Evolutionary conservation across 2,888 invertebrate species (phyloP).

Genomic region (Leistus spinibarbis): DNA sequence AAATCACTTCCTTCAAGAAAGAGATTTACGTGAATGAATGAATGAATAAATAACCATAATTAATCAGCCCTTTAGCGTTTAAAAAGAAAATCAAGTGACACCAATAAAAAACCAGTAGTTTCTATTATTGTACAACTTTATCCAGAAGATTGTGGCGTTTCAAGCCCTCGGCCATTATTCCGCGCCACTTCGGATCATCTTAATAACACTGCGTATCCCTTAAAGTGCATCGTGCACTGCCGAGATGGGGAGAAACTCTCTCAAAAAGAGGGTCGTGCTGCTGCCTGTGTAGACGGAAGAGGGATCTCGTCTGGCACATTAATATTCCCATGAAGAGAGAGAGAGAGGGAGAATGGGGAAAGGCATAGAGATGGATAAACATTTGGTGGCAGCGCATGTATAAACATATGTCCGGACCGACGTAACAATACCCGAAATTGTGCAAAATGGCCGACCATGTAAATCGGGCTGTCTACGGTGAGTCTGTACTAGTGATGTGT

Average conservation of each 20-base stretch:
- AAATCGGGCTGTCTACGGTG: slow-evolving; percentile 35
- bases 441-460: slow-evolving; percentile 44
- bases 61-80: neutral
- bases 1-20: no score
- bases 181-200: slow-evolving; percentile 7
- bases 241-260: neutral
- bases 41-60: no score
- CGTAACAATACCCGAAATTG: slow-evolving; percentile 42
- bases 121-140: neutral
- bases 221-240: neutral
- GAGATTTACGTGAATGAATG: no score
- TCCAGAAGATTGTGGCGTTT: neutral
- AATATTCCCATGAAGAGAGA: neutral
- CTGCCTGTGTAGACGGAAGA: neutral
- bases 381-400: slow-evolving; percentile 37
- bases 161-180: neutral
- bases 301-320: neutral
- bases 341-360: neutral
- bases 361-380: slow-evolving; percentile 31
- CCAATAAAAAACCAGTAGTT: no score
- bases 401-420: slow-evolving; percentile 41
- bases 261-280: neutral
- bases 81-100: neutral
- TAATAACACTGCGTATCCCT: slow-evolving; percentile 11
- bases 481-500: neutral